A percentile compares a stretch with the other conserved stretches of the same genome.
Evolutionary conservation across 1,140 invertebrate genomes (phyloP).

Genomic region (Oncopeltus fasciatus): DNA sequence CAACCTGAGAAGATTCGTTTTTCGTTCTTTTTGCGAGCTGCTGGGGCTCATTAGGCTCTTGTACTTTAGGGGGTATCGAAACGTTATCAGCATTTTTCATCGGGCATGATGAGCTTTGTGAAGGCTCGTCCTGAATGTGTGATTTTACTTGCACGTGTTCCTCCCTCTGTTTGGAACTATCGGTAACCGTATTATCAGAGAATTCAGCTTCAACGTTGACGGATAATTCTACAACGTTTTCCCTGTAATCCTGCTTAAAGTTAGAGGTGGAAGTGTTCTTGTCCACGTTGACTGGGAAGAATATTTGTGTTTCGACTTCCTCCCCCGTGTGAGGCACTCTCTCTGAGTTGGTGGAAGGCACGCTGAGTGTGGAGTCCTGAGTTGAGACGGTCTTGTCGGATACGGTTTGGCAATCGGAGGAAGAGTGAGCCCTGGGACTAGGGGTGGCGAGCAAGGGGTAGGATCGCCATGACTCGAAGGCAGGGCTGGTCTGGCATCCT

Average conservation of each 20-base stretch:
- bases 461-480: neutral
- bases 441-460: neutral
- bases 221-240: neutral
- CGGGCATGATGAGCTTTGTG: neutral
- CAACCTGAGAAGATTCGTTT: neutral
- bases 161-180: neutral
- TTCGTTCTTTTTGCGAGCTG: neutral
- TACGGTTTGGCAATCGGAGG: slow-evolving; percentile 20
- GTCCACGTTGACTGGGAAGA: neutral
- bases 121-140: neutral
- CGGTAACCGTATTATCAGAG: neutral
- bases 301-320: neutral
- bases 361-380: slow-evolving; percentile 23
- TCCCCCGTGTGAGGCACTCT: slow-evolving; percentile 6
- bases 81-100: no score
- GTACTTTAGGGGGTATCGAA: no score
- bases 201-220: neutral
- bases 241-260: neutral
- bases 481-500: slow-evolving; percentile 18
- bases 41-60: neutral
- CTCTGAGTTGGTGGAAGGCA: slow-evolving; percentile 19
- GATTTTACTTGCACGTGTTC: neutral
- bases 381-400: slow-evolving; percentile 20
- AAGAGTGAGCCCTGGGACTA: neutral
- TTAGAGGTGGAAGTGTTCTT: slow-evolving; percentile 4